Evolutionary conservation across 2,888 invertebrate genomes (phyloP).

Genomic region (Drosophila putrida): DNA sequence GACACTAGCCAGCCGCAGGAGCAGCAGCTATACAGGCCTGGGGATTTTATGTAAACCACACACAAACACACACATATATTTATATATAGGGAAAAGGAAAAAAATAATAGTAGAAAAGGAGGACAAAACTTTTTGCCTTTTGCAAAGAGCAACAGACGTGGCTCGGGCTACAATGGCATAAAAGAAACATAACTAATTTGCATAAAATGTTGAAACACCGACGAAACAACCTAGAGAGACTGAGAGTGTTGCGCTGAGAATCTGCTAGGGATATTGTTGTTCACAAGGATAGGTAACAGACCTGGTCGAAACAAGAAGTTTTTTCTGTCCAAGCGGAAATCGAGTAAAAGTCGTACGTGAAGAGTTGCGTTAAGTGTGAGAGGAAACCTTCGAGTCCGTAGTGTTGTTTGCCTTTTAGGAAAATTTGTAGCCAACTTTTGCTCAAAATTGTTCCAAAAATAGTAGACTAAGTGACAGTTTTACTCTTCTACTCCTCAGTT

Average conservation of each 20-base stretch:
- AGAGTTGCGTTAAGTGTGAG: slow-evolving; percentile 44
- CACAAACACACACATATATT: not conserved
- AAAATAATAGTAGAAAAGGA: not conserved
- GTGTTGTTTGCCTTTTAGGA: slow-evolving; percentile 36
- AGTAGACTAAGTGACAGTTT: slow-evolving; percentile 72
- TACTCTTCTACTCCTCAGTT: slow-evolving; percentile 18
- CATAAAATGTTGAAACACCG: slow-evolving; percentile 73
- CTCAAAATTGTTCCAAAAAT: slow-evolving; percentile 58
- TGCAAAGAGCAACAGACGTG: slow-evolving; percentile 61
- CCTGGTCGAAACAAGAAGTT: slow-evolving; percentile 34
- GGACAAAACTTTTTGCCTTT: slow-evolving; percentile 51
- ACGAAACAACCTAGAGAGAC: not conserved
- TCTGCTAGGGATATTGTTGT: not conserved
- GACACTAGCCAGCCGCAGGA: slow-evolving; percentile 21
- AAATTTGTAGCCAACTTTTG: slow-evolving; percentile 58
- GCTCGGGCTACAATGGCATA: slow-evolving; percentile 58
- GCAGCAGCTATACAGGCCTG: slow-evolving; percentile 32
- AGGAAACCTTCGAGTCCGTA: not conserved
- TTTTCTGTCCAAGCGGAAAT: slow-evolving; percentile 65
- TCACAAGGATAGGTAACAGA: slow-evolving; percentile 11
- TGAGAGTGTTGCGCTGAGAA: not conserved
- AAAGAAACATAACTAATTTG: slow-evolving; percentile 82
- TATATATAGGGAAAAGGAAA: not conserved
- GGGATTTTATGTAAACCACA: slow-evolving; percentile 39
- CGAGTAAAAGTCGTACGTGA: slow-evolving; percentile 63